Evolutionary conservation across 2,888 invertebrate genomes (phyloP).

Genomic region (Cetonia aurata): DNA sequence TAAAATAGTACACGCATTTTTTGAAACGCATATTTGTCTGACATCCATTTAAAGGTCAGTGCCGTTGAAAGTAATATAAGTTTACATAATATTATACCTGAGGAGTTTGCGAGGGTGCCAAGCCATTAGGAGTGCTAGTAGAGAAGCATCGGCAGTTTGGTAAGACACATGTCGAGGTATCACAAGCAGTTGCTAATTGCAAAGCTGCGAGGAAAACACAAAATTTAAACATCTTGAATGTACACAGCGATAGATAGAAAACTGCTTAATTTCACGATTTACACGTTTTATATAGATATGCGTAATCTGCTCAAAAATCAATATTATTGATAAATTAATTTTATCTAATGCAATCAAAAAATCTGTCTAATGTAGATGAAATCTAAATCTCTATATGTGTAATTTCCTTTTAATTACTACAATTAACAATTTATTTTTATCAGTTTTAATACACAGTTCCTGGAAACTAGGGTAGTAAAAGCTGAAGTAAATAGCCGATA

Average conservation of each 20-base stretch:
- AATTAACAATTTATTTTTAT: not conserved
- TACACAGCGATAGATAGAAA: not conserved
- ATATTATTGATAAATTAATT: conserved; percentile 16
- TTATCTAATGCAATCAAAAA: conserved; percentile 1
- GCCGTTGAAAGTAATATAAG: no score
- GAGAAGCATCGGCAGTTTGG: conserved; percentile 71
- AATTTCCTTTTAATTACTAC: not conserved
- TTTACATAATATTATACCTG: conserved; percentile 64
- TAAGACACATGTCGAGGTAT: conserved; percentile 64
- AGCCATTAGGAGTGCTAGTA: conserved; percentile 67
- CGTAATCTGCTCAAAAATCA: conserved; percentile 6
- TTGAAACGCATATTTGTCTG: no score
- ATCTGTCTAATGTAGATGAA: conserved; percentile 12
- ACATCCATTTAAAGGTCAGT: no score
- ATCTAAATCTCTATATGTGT: not conserved
- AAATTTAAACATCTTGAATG: conserved; percentile 14
- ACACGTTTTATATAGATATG: conserved; percentile 25
- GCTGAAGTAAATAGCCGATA: no score
- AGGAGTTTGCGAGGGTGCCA: conserved; percentile 66
- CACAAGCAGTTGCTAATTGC: conserved; percentile 46
- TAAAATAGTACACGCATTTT: no score
- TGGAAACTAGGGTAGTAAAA: not conserved
- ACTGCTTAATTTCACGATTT: not conserved
- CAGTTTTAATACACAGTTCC: not conserved
- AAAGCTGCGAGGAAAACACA: conserved; percentile 16